phyloP scores from a whole-genome alignment of 2,113 vertebrate species.

The Glaucidium brasilianum region DNA sequence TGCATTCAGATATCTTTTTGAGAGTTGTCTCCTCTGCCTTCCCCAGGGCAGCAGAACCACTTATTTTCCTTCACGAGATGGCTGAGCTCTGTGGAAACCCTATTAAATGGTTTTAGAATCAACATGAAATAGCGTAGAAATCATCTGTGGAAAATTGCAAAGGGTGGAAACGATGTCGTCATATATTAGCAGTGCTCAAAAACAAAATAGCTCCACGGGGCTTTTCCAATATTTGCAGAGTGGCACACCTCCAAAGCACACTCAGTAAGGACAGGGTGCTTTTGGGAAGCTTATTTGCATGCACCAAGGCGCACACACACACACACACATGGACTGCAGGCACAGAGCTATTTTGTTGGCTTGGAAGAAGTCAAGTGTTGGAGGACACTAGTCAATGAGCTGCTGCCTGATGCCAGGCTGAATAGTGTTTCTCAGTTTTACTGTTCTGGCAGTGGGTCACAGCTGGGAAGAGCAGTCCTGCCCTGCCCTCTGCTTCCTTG shows the following conservation, averaged over 20 bases:
- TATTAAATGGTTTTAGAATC: conserved; percentile 20
- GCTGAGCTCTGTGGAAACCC: background rate
- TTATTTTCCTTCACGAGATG: background rate
- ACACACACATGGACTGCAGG: background rate
- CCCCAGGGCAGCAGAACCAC: background rate
- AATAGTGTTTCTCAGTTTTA: background rate
- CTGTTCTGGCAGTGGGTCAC: background rate
- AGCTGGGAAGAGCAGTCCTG: background rate
- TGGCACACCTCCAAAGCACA: conserved; percentile 46
- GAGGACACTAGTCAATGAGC: background rate
- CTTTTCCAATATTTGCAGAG: conserved; percentile 55
- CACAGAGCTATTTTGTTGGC: conserved; percentile 1
- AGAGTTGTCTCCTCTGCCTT: background rate
- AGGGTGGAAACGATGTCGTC: background rate
- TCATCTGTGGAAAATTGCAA: conserved; percentile 37
- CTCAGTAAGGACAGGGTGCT: conserved; percentile 35
- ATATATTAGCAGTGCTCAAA: conserved; percentile 40
- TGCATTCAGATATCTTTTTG: background rate
- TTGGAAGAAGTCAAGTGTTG: conserved; percentile 6
- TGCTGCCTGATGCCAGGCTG: background rate
- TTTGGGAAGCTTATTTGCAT: conserved; percentile 13
- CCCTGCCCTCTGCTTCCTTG: background rate
- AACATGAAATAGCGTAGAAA: conserved; percentile 10
- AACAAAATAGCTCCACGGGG: conserved; percentile 31
- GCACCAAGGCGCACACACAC: background rate